Evolutionary conservation across 1,140 invertebrate genomes (phyloP), one percentile per base, ranked within the genome.

Genomic region (Nixonia krombeini): DNA sequence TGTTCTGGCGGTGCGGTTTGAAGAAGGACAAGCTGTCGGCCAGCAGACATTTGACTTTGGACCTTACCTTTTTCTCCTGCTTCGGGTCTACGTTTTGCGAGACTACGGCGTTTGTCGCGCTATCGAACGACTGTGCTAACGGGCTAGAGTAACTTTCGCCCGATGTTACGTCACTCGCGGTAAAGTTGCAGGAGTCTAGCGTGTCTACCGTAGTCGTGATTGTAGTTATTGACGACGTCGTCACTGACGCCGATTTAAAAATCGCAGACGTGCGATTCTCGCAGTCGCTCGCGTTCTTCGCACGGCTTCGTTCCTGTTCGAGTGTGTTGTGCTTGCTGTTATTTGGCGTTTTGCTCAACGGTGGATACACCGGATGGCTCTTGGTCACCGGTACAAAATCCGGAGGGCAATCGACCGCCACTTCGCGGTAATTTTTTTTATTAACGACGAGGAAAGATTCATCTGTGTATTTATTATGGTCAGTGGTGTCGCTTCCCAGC

Each of bases 371-470:
- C n/a, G 91, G 91, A 15, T 91, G 89, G 12, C 88, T 87, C 85
- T 92, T 92, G 66, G 90, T 87, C 13, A 90, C 89, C 68, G 90
- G 91, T n/a, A 92, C 87, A 74, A 92, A 92, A 70, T 90, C 90
- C 35, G 91, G 88, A 0, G 91, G 91, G 53, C 92, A 91, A 74
- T 93, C 91, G 15, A 93, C 91, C 5, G 91, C 90, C 67, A 92
- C 87, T 72, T 93, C 91, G 47, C 91, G 86, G 49, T 89, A 90
- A 4, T 50, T 49, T 37, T 73, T 83, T 8, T 55, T 72, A 29
- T 86, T 83, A 37, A 87, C 73, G 3, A 80, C 74, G 29, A 76
- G 62, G 57, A 84, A 85, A 3, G 80, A 69, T 6, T 68, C 70
- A 31, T 70, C 72, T 23, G 65, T 66, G 23, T 45, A 64, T 17